Conservation (phyloP, 2,888 invertebrate species). For the Chesias legatella region DNA sequence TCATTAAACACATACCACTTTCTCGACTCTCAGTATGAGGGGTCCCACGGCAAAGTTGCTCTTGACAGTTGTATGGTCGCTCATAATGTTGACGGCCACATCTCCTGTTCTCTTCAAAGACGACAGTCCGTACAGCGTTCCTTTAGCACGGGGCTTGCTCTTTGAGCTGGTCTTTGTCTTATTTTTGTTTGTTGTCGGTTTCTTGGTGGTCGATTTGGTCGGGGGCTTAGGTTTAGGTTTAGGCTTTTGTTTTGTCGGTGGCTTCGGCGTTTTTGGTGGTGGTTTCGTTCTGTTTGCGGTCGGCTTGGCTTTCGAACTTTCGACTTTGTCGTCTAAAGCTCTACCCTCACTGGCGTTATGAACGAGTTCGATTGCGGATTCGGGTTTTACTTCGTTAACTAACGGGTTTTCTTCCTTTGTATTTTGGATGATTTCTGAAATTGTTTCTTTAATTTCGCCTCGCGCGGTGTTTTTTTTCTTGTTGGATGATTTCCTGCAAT, state of each 20-base stretch:
- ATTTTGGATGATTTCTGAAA: constrained; percentile 41
- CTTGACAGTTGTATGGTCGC: constrained; percentile 89
- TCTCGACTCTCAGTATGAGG: constrained; percentile 87
- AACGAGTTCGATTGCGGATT: constrained; percentile 30
- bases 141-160: constrained; percentile 84
- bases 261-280: constrained; percentile 44
- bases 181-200: constrained; percentile 54
- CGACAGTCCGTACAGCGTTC: constrained; percentile 89
- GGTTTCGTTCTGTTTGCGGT: constrained; percentile 46
- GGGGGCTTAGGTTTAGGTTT: constrained; percentile 63
- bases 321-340: constrained; percentile 54
- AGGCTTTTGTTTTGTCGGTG: constrained; percentile 33
- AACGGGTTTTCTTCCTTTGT: constrained; percentile 43
- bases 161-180: constrained; percentile 66
- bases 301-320: constrained; percentile 60
- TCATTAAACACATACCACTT: constrained; percentile 76
- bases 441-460: constrained; percentile 43
- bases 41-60: constrained; percentile 91
- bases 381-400: constrained; percentile 40
- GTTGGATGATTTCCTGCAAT: constrained; percentile 55
- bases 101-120: constrained; percentile 89
- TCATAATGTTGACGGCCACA: constrained; percentile 89
- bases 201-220: constrained; percentile 55
- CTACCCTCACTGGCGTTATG: constrained; percentile 43
- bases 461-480: constrained; percentile 68